phyloP scores from a whole-genome alignment of 2,797 vertebrate genomes.

The Falco columbarius region DNA sequence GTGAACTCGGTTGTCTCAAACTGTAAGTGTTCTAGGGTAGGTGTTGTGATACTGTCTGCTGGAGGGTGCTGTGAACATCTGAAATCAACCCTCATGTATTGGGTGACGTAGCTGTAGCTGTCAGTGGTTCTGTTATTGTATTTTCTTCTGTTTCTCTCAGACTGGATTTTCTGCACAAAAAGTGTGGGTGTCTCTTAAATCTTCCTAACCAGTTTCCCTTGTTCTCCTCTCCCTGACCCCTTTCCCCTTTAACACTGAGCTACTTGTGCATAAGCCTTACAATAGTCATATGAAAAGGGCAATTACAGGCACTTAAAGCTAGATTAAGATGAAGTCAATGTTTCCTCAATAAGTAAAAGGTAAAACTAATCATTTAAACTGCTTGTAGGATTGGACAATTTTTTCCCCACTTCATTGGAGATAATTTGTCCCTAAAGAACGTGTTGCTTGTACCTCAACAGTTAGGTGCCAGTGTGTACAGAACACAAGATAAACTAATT shows the following conservation, averaged over 20 bases:
- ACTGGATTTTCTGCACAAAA: background rate
- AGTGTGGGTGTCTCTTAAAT: background rate
- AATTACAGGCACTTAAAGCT: background rate
- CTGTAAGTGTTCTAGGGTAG: background rate
- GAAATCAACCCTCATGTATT: background rate
- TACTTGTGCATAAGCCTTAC: background rate
- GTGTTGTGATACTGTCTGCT: background rate
- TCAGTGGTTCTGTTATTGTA: background rate
- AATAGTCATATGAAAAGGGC: background rate
- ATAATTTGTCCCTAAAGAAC: slow-evolving; percentile 35
- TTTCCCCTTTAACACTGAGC: background rate
- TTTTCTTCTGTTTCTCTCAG: background rate
- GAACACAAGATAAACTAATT: background rate
- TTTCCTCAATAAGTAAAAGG: background rate
- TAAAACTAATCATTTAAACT: slow-evolving; percentile 22
- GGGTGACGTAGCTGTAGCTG: background rate
- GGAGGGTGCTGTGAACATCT: background rate
- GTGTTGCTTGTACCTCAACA: slow-evolving; percentile 10
- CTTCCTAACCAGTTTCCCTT: background rate
- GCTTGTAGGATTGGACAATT: background rate
- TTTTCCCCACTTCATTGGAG: slow-evolving; percentile 33
- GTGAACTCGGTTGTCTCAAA: background rate
- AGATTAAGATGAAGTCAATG: background rate
- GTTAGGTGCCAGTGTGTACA: background rate
- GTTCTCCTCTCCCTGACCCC: background rate